Evolutionary conservation across 2,888 invertebrate genomes (phyloP), one percentile per base, ranked within the genome.

Genomic region (Sclerodermus sp.): DNA sequence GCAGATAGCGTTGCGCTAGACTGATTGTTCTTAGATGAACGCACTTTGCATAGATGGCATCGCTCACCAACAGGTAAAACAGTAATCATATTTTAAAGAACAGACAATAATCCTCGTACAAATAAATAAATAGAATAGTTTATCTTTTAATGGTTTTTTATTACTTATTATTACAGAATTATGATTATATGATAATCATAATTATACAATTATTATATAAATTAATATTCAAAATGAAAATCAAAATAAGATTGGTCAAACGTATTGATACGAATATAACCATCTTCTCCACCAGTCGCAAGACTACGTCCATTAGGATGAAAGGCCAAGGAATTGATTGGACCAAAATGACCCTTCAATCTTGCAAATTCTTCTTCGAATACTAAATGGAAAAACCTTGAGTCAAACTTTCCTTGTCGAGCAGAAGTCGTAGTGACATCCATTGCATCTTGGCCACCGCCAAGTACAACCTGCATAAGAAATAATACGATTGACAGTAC

Each of bases 371-470:
- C 89, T 68, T 89, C 88, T 73, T 89, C 89, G 71, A 87, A 89
- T 23, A 90, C 82, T 46, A 87, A 73, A 68, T 89, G 88, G 76
- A 83, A 90, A 71, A 90, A 86, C 45, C 79, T 90, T 9, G 89
- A 95, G 78, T 99, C 98, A 77, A 99, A 99, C 82, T 98, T 98
- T 45, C 98, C 99, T 55, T 93, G 88, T 65, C 93, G 85, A 0
- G 95, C 87, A 0, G 94, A 93, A 0, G 96, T 97, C 1, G 94
- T 96, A 39, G 96, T 96, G 51, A 98, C 98, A 73, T 96, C 96
- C 93, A 97, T 97, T 49, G 99, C 99, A 79, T 99, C 99, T 82
- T 99, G 99, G 68, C 99, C 99, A 79, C 99, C 99, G 53, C 99
- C 99, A 39, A 99, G 82, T 1, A 96, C 92, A 5, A 98, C 85